A percentile compares a stretch with the other conserved stretches of the same genome.
phyloP scores from a whole-genome alignment of 2,797 vertebrate species.

The Lophius americanus region DNA sequence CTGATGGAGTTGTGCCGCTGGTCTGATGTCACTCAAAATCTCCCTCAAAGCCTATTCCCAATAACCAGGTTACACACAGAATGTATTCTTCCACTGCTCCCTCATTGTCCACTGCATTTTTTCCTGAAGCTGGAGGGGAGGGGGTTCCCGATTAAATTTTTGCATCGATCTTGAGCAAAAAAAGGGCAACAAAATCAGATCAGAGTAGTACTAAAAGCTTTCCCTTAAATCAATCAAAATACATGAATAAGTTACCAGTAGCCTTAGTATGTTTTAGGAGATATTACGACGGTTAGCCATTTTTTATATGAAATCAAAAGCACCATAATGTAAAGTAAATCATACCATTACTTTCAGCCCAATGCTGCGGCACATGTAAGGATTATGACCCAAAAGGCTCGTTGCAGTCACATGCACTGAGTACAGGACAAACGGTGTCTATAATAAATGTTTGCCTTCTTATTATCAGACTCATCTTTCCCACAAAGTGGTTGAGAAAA shows the following conservation, averaged over 20 bases:
- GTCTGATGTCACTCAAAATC: slow-evolving; percentile 70
- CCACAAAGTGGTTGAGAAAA: slow-evolving; percentile 13
- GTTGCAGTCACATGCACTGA: slow-evolving; percentile 39
- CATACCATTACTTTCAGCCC: slow-evolving; percentile 58
- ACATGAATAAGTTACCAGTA: slow-evolving; percentile 71
- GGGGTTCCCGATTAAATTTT: slow-evolving; percentile 75
- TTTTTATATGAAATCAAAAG: slow-evolving; percentile 70
- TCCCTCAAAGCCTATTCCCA: slow-evolving; percentile 71
- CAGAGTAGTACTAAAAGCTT: slow-evolving; percentile 81
- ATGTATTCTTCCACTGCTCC: slow-evolving; percentile 70
- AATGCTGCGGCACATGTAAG: slow-evolving; percentile 38
- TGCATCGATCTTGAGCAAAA: slow-evolving; percentile 78
- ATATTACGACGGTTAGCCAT: slow-evolving; percentile 68
- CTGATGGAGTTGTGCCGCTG: slow-evolving; percentile 61
- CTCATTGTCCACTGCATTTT: slow-evolving; percentile 72
- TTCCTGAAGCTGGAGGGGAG: slow-evolving; percentile 36
- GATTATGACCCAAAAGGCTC: slow-evolving; percentile 56
- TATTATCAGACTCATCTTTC: slow-evolving; percentile 39
- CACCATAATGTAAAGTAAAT: slow-evolving; percentile 57
- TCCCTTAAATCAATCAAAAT: slow-evolving; percentile 79
- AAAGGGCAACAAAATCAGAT: slow-evolving; percentile 76
- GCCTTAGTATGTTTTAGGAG: slow-evolving; percentile 67
- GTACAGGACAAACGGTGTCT: slow-evolving; percentile 38
- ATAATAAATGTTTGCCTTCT: slow-evolving; percentile 37
- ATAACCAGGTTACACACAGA: slow-evolving; percentile 78